Base-by-base conservation (phyloP, 2,113 vertebrate species). In the Pseudopodoces humilis region DNA sequence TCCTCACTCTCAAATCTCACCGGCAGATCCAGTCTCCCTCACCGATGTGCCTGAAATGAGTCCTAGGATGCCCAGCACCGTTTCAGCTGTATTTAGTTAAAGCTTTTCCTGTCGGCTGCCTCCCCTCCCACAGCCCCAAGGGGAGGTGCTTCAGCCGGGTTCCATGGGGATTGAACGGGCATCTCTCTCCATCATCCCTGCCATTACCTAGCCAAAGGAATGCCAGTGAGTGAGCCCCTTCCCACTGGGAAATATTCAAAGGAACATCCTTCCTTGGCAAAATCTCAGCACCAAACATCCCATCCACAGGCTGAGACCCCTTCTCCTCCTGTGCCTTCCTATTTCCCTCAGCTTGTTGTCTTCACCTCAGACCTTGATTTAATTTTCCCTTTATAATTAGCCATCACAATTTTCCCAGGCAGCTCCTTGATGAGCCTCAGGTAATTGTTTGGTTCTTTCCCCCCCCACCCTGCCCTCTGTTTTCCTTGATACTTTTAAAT, bases 301-400 rank as follows among this genome's bases (percentile, higher is more conserved):
- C 46, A 44, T 7, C 68, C 49, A 10, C 1, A 3, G 63, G 24
- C 68, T 85, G 31, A 5, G 23, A 67, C 2, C 6, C 37, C 21
- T 17, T 25, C 58, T 83, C 58, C 53, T 76, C 41, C 56, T n/a
- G 28, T 30, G 4, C 21, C 35, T 80, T 67, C 71, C 76, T 23
- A 3, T 7, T 49, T 39, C 52, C 44, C n/a, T 50, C 62, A 82
- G 80, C 58, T 62, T 92, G 69, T 52, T 71, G 70, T 25, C 86
- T 88, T 64, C 37, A 43, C 62, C 82, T 90, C n/a, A 7, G 87
- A 67, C 64, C 86, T 90, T 92, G 78, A 95, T 97, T 97, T 96
- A 78, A 44, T 81, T 88, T 96, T 96, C 85, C 30, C 52, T 95
- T 96, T 84, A 47, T 96, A 96, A 98, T 97, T 95, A 94, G 94